phyloP scores from a whole-genome alignment of 2,113 vertebrate species.

The Cricetomys ansorgei region DNA sequence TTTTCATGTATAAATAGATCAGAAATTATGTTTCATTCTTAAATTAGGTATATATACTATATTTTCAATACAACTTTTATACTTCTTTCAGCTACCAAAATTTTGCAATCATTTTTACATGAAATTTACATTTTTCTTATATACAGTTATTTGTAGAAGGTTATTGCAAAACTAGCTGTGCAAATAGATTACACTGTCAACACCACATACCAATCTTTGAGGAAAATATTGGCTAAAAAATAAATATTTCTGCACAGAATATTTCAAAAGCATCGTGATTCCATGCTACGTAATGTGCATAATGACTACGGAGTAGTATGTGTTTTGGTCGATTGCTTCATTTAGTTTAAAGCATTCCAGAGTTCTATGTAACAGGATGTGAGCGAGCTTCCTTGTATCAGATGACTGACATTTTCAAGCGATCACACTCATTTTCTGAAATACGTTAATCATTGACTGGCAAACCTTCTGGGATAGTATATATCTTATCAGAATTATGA shows the following conservation, averaged over 20 bases:
- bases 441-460: slow-evolving; percentile 45
- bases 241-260: slow-evolving; percentile 81
- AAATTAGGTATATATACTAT: slow-evolving; percentile 79
- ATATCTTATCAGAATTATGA: slow-evolving; percentile 60
- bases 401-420: slow-evolving; percentile 50
- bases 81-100: slow-evolving; percentile 80
- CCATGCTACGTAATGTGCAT: slow-evolving; percentile 80
- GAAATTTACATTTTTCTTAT: slow-evolving; percentile 82
- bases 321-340: slow-evolving; percentile 74
- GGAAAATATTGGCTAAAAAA: slow-evolving; percentile 83
- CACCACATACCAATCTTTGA: slow-evolving; percentile 77
- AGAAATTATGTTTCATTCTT: slow-evolving; percentile 76
- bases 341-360: slow-evolving; percentile 72
- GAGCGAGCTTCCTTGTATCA: slow-evolving; percentile 56
- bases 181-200: slow-evolving; percentile 78
- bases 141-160: slow-evolving; percentile 78
- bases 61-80: slow-evolving; percentile 78
- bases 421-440: slow-evolving; percentile 63
- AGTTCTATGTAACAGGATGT: slow-evolving; percentile 32
- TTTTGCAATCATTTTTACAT: slow-evolving; percentile 78
- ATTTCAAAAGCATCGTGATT: slow-evolving; percentile 80
- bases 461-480: slow-evolving; percentile 32
- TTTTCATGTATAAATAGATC: slow-evolving; percentile 81
- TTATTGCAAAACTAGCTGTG: slow-evolving; percentile 84
- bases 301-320: slow-evolving; percentile 71